Conservation (phyloP, 2,888 invertebrate species). For the Chrysotoxum bicinctum region DNA sequence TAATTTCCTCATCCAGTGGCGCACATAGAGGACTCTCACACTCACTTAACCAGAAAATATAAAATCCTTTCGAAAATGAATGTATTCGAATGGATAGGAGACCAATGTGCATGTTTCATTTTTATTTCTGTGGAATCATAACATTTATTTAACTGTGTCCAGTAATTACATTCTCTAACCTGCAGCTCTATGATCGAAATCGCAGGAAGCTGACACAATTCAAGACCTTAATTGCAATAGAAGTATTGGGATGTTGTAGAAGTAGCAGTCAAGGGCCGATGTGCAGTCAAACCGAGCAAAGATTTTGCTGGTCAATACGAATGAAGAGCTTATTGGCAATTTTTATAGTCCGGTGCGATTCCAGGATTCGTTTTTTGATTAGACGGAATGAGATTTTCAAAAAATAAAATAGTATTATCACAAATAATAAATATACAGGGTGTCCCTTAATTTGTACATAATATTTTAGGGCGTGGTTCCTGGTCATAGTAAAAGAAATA, state of each 20-base stretch:
- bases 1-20: constrained; percentile 48
- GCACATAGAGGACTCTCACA: not conserved
- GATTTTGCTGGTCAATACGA: no score
- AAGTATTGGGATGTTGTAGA: not conserved
- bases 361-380: no score
- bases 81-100: not conserved
- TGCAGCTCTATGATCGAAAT: not conserved
- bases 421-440: no score
- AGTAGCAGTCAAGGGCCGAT: not conserved
- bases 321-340: no score
- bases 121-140: constrained; percentile 7
- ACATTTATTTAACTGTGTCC: constrained; percentile 27
- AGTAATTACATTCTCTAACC: not conserved
- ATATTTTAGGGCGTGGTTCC: no score
- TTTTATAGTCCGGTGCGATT: no score
- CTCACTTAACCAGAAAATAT: not conserved
- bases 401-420: no score
- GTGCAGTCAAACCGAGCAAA: not conserved
- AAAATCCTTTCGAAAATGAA: constrained; percentile 10
- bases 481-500: no score
- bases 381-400: no score
- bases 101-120: not conserved
- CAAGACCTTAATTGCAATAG: constrained; percentile 26
- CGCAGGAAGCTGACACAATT: not conserved
- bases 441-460: no score